A percentile compares a stretch with the other conserved stretches of the same genome.
These are phyloP conservation scores for Campylomormyrus tamandua DNA, from an alignment of 2,113 vertebrate genomes.

Conservation along the genomic window DNA sequence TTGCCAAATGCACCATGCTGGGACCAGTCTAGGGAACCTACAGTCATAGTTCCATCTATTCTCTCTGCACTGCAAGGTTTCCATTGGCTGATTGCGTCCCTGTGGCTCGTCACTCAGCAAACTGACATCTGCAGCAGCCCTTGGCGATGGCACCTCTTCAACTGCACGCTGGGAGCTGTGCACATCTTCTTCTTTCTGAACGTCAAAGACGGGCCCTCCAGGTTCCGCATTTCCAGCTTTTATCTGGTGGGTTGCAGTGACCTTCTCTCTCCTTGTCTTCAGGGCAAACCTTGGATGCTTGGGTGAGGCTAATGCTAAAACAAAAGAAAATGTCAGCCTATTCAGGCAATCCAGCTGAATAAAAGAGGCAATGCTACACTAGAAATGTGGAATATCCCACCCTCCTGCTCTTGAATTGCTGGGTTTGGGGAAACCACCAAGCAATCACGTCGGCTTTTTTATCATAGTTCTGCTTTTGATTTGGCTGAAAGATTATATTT, in stretches of 20 bases:
- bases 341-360: neutral
- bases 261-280: neutral
- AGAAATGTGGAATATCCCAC: neutral
- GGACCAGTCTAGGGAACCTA: neutral
- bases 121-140: slow-evolving; percentile 63
- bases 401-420: neutral
- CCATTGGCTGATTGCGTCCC: slow-evolving; percentile 75
- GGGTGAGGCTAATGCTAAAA: neutral
- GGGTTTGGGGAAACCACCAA: neutral
- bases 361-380: neutral
- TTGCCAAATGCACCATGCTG: neutral
- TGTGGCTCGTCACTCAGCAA: slow-evolving; percentile 80
- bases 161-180: slow-evolving; percentile 64
- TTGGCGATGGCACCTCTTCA: slow-evolving; percentile 67
- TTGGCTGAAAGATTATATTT: neutral
- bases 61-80: slow-evolving; percentile 48
- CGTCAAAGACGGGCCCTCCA: slow-evolving; percentile 64
- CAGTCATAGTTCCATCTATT: neutral
- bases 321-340: neutral
- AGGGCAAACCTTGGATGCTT: neutral
- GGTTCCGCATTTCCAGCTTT: slow-evolving; percentile 61
- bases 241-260: slow-evolving; percentile 58
- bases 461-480: neutral
- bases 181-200: slow-evolving; percentile 74
- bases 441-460: neutral